Evolutionary conservation across 2,113 vertebrate genomes (phyloP).

Genomic region (Enhydra lutris): DNA sequence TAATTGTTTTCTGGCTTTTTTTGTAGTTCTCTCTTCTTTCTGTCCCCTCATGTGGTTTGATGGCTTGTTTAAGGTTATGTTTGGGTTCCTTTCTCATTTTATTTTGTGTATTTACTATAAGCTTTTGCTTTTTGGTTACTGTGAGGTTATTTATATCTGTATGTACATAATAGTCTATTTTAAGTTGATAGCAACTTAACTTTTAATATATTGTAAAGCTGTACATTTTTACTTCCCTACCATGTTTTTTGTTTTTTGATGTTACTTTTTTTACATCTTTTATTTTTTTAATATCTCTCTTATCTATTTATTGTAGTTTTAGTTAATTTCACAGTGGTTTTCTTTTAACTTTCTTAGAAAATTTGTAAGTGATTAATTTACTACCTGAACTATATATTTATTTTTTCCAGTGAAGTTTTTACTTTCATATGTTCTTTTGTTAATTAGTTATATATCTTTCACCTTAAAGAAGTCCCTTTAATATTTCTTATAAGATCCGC

Average conservation of each 20-base stretch:
- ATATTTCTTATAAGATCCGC: background rate
- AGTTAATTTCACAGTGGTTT: background rate
- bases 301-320: background rate
- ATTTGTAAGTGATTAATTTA: background rate
- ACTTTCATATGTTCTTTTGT: background rate
- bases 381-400: background rate
- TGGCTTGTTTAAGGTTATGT: background rate
- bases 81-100: background rate
- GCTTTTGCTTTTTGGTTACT: background rate
- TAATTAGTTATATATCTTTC: background rate
- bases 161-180: background rate
- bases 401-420: background rate
- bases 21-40: background rate
- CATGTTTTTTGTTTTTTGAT: background rate
- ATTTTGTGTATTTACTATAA: background rate
- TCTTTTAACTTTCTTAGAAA: background rate
- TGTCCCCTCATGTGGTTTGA: background rate
- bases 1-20: background rate
- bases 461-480: background rate
- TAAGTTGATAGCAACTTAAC: background rate
- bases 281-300: background rate
- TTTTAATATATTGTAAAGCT: background rate
- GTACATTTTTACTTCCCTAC: background rate
- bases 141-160: background rate
- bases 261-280: background rate